A percentile compares a stretch with the other conserved stretches of the same genome.
phyloP scores from a whole-genome alignment of 1,140 invertebrate genomes.

The Brachionus manjavacas region DNA sequence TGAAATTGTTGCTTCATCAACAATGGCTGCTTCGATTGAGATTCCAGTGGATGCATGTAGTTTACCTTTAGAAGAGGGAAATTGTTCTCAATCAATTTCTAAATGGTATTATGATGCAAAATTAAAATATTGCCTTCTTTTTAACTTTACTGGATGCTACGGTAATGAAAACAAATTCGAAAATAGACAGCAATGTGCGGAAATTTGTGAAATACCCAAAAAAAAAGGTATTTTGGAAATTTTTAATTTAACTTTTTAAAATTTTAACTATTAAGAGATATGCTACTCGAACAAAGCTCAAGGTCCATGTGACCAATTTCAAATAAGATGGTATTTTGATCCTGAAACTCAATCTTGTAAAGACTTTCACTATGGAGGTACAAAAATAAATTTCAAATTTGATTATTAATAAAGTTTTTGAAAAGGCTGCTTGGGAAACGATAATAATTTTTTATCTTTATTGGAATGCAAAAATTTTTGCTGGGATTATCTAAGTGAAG shows the following conservation, averaged over 20 bases:
- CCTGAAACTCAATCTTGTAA: slow-evolving; percentile 67
- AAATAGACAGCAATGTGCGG: slow-evolving; percentile 71
- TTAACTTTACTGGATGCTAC: slow-evolving; percentile 58
- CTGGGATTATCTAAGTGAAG: slow-evolving; percentile 34
- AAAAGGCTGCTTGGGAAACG: slow-evolving; percentile 41
- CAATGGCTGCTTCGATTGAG: not conserved
- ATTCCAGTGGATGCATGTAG: slow-evolving; percentile 61
- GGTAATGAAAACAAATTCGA: slow-evolving; percentile 84
- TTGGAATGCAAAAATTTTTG: slow-evolving; percentile 30
- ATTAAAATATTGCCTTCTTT: not conserved
- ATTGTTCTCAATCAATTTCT: slow-evolving; percentile 44
- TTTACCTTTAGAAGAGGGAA: slow-evolving; percentile 36
- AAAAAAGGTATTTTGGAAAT: slow-evolving; percentile 1
- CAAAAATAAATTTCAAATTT: not conserved
- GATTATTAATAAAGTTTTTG: not conserved
- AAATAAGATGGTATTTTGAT: slow-evolving; percentile 77
- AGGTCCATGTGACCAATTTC: slow-evolving; percentile 76
- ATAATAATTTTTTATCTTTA: slow-evolving; percentile 31
- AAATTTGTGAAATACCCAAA: slow-evolving; percentile 36
- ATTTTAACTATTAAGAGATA: slow-evolving; percentile 5
- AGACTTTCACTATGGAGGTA: slow-evolving; percentile 76
- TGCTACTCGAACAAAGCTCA: slow-evolving; percentile 41
- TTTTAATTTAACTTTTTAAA: not conserved
- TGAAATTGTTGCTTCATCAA: not conserved
- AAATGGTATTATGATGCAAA: slow-evolving; percentile 42